Conservation (phyloP, 2,797 vertebrate species). For the Arctocebus calabarensis region DNA sequence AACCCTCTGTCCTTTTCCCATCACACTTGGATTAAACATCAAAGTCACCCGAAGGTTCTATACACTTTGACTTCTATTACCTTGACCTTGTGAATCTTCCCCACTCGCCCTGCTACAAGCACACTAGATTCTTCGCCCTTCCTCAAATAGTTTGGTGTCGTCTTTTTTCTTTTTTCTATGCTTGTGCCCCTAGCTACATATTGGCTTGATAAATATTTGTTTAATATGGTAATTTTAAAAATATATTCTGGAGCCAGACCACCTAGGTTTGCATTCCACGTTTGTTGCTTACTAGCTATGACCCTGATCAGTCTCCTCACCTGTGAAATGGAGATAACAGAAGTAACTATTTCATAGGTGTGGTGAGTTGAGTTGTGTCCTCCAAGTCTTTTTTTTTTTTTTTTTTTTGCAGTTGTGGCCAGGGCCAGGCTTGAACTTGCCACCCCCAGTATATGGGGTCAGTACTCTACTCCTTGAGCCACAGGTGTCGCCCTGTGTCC, state of each 20-base stretch:
- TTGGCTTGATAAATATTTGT: not conserved
- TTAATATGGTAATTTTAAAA: not conserved
- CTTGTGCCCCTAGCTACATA: not conserved
- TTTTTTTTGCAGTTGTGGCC: too few relatives aligned
- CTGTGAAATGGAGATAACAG: not conserved
- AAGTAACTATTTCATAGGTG: not conserved
- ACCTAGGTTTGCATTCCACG: not conserved
- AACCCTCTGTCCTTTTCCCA: rapidly evolving
- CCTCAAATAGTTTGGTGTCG: not conserved
- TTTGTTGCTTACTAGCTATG: not conserved
- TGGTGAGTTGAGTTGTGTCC: not conserved
- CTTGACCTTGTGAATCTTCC: too few relatives aligned
- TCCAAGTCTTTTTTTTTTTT: too few relatives aligned
- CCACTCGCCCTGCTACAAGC: not conserved
- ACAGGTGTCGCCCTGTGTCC: too few relatives aligned
- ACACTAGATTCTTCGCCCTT: not conserved
- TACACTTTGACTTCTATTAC: not conserved
- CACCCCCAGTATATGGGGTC: too few relatives aligned
- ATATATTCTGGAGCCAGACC: not conserved
- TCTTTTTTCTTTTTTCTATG: not conserved
- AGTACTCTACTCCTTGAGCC: too few relatives aligned
- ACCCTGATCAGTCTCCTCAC: not conserved
- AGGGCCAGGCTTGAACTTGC: too few relatives aligned
- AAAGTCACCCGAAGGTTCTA: not conserved
- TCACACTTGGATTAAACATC: not conserved